Evolutionary conservation across 2,888 invertebrate species (phyloP).

Genomic region (Sepiola atlantica): DNA sequence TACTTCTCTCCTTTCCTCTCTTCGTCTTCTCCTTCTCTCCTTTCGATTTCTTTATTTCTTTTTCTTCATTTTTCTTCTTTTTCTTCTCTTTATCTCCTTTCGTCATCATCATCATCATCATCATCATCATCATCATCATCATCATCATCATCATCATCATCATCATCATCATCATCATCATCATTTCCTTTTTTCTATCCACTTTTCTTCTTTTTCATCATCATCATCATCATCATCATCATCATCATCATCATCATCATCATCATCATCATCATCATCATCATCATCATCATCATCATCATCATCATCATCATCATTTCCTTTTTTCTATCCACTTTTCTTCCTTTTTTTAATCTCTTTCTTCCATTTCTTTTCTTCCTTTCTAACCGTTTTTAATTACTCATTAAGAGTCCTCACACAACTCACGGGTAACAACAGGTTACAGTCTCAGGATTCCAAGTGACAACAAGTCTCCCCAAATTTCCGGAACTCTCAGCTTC

Average conservation of each 20-base stretch:
- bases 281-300: not conserved
- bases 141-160: not conserved
- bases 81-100: not conserved
- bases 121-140: not conserved
- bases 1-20: not conserved
- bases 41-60: not conserved
- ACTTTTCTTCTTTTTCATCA: not conserved
- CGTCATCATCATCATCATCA: not conserved
- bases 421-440: too few species aligned
- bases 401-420: too few species aligned
- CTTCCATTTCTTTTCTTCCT: not conserved
- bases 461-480: too few species aligned
- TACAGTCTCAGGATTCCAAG: too few species aligned
- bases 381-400: not conserved
- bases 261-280: not conserved
- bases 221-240: not conserved
- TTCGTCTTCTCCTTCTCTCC: not conserved
- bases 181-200: not conserved
- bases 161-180: not conserved
- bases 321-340: not conserved
- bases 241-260: not conserved
- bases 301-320: not conserved
- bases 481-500: too few species aligned
- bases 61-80: not conserved
- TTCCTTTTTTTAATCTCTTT: not conserved